Evolutionary conservation across 2,888 invertebrate species (phyloP).

Genomic region (Ennomos fuscantarius): DNA sequence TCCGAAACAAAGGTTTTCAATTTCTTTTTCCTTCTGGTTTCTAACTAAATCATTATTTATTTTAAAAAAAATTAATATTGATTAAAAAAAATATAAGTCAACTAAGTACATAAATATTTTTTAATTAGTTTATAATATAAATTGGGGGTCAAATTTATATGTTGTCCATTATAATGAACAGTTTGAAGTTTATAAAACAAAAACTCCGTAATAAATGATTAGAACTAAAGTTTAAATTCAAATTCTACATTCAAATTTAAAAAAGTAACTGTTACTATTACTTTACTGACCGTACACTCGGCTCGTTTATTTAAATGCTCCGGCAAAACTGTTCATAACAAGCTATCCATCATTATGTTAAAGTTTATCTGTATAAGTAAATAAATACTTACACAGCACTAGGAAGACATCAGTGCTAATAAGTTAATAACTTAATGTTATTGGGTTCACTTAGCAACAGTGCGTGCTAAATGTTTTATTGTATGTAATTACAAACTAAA

Average conservation of each 20-base stretch:
- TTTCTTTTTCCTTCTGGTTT: too few relatives aligned
- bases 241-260: conserved; percentile 4
- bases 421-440: conserved; percentile 32
- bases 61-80: too few relatives aligned
- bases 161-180: neutral
- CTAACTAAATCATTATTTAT: too few relatives aligned
- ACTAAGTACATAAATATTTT: too few relatives aligned
- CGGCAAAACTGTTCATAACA: conserved; percentile 70
- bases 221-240: too few relatives aligned
- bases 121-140: too few relatives aligned
- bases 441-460: conserved; percentile 19
- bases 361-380: conserved; percentile 69
- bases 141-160: too few relatives aligned
- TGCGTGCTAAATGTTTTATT: neutral
- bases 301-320: conserved; percentile 49
- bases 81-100: too few relatives aligned
- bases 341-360: conserved; percentile 61
- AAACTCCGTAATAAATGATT: too few relatives aligned
- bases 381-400: conserved; percentile 53
- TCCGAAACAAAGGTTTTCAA: too few relatives aligned
- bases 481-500: too few relatives aligned
- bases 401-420: conserved; percentile 35
- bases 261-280: too few relatives aligned
- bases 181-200: conserved; percentile 7
- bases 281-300: conserved; percentile 36